phyloP scores from a whole-genome alignment of 2,113 vertebrate genomes.

The Cricetomys ansorgei region DNA sequence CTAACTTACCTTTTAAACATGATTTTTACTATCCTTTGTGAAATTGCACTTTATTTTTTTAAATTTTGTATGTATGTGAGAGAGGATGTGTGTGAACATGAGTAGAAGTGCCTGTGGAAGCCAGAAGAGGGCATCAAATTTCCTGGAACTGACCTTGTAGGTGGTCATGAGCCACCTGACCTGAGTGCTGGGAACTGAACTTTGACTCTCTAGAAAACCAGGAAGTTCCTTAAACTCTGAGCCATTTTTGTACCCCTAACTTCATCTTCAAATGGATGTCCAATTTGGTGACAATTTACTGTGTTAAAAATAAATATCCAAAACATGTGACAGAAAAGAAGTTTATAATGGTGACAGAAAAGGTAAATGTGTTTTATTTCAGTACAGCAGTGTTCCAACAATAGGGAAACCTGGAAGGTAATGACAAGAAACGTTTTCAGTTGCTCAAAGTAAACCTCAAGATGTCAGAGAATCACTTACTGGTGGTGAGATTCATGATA shows the following conservation, averaged over 20 bases:
- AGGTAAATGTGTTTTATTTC: not conserved
- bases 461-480: not conserved
- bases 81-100: not conserved
- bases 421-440: not conserved
- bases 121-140: not conserved
- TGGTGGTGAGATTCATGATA: not conserved
- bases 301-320: not conserved
- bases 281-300: not conserved
- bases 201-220: not conserved
- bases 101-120: not conserved
- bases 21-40: not conserved
- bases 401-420: not conserved
- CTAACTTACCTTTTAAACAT: not conserved
- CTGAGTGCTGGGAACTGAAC: not conserved
- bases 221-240: not conserved
- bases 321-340: not conserved
- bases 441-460: not conserved
- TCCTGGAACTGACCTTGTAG: not conserved
- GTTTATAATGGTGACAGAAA: not conserved
- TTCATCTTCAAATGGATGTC: not conserved
- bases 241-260: not conserved
- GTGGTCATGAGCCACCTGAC: not conserved
- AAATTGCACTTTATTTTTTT: conserved; percentile 1
- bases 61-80: not conserved
- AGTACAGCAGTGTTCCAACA: not conserved